These are phyloP conservation scores for Coryphaenoides rupestris DNA, from an alignment of 2,113 vertebrate genomes.

Conservation along the genomic window DNA sequence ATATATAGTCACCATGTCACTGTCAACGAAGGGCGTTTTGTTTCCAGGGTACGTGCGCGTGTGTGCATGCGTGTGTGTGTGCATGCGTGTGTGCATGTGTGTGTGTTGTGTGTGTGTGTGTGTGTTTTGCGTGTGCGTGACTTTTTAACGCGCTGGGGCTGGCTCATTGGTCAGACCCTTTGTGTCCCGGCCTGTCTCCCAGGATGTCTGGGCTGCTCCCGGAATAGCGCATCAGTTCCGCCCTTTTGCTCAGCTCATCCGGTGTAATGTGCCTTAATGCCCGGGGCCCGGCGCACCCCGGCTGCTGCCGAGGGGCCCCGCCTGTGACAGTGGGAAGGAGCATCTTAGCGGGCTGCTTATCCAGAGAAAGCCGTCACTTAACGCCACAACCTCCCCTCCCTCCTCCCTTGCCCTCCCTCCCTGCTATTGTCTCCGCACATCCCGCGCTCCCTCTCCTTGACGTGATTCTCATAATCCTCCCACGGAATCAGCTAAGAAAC, in stretches of 20 bases:
- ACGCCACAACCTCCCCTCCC: slow-evolving; percentile 33
- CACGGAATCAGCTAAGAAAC: slow-evolving; percentile 86
- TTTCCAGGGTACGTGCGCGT: slow-evolving; percentile 31
- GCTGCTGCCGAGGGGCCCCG: slow-evolving; percentile 65
- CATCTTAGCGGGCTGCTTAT: slow-evolving; percentile 72
- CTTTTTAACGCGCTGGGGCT: slow-evolving; percentile 69
- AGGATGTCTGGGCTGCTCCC: slow-evolving; percentile 68
- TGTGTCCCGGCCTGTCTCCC: slow-evolving; percentile 67
- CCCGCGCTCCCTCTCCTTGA: slow-evolving; percentile 64
- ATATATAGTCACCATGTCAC: slow-evolving; percentile 61
- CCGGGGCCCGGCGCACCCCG: slow-evolving; percentile 54
- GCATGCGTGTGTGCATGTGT: too few species aligned
- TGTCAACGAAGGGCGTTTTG: too few species aligned
- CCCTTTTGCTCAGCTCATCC: slow-evolving; percentile 66
- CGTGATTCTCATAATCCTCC: slow-evolving; percentile 74
- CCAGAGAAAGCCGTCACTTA: slow-evolving; percentile 73
- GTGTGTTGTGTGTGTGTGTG: too few species aligned
- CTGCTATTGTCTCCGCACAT: slow-evolving; percentile 67
- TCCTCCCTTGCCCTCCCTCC: slow-evolving; percentile 25
- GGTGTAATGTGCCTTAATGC: slow-evolving; percentile 74
- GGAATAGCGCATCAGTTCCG: slow-evolving; percentile 75
- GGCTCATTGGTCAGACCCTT: slow-evolving; percentile 66
- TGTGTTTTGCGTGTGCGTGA: too few species aligned
- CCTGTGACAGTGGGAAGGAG: slow-evolving; percentile 63
- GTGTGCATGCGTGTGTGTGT: slow-evolving; percentile 26